These are phyloP conservation scores for Acanthosepion lycidas DNA, from an alignment of 2,888 invertebrate species.

Conservation along the genomic window DNA sequence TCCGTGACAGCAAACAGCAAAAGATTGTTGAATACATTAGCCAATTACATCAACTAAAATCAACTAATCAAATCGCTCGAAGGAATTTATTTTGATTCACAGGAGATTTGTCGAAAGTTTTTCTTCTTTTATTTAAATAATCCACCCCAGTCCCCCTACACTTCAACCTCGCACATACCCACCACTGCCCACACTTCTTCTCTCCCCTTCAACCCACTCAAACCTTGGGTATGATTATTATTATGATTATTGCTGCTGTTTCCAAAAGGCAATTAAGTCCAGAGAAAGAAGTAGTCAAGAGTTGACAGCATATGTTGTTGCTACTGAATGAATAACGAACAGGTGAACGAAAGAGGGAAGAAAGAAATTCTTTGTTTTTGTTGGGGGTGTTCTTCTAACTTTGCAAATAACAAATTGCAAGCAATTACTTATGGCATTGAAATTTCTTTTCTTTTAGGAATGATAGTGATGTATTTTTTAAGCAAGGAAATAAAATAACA, in stretches of 20 bases:
- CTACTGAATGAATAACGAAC: background rate
- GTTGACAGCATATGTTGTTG: background rate
- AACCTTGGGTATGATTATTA: background rate
- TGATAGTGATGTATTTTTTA: background rate
- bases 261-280: background rate
- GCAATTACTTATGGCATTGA: background rate
- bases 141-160: background rate
- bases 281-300: background rate
- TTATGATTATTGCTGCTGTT: background rate
- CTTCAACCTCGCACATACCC: background rate
- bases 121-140: background rate
- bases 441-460: background rate
- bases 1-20: background rate
- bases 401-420: constrained; percentile 16
- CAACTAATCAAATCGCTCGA: background rate
- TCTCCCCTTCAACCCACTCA: background rate
- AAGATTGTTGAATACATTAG: background rate
- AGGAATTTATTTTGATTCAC: background rate
- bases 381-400: background rate
- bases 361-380: background rate
- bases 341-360: background rate
- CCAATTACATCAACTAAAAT: background rate
- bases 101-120: background rate
- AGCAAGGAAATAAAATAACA: background rate
- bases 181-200: too few species aligned